Base-by-base conservation (phyloP, 2,113 vertebrate species). In the Numida meleagris region DNA sequence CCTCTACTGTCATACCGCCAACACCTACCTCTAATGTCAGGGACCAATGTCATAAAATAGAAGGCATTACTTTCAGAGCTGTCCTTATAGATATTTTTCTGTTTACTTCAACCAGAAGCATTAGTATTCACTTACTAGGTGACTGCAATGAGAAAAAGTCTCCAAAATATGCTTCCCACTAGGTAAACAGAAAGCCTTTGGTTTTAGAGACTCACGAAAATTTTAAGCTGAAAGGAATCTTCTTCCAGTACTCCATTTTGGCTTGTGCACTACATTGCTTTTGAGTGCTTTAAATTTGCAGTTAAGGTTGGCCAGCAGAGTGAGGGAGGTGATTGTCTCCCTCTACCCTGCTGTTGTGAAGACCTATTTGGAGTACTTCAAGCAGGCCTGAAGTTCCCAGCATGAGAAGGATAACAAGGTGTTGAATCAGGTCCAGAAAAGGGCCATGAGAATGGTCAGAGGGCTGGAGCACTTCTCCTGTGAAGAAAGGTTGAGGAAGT, bases 231-330 rank as follows among this genome's bases (percentile, higher is more conserved):
- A 45, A 62, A 42, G 6, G 16, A 79, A 19, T 45, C 33, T 66
- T 74, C 57, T 68, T 21, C 25, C 38, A 51, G 20, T 6, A 19
- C 12, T 68, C 40, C 8, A 6, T 50, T 82, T 70, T 40, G 36
- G 27, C 31, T 15, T 7, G 42, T 10, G 34, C 3, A 36, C 23
- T 5, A 0, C 27, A 4, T 14, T 34, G 17, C 25, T 2, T 55
- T 10, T 9, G 23, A 25, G 34, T 29, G 24, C 43, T 89, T 72
- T 46, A 40, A 42, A 24, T 7, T 36, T 25, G 24, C 20, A 40
- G 8, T 51, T 68, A 13, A 31, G 55, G 17, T 17, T 57, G 31
- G 31, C 31, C 55, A 57, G 53, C 53, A 57, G 29, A 10, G 53
- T 33, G 17, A 33, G 31, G 53, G 53, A 57, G 17, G 31, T 7